phyloP scores from a whole-genome alignment of 2,113 vertebrate species.

The Erythrolamprus reginae region DNA sequence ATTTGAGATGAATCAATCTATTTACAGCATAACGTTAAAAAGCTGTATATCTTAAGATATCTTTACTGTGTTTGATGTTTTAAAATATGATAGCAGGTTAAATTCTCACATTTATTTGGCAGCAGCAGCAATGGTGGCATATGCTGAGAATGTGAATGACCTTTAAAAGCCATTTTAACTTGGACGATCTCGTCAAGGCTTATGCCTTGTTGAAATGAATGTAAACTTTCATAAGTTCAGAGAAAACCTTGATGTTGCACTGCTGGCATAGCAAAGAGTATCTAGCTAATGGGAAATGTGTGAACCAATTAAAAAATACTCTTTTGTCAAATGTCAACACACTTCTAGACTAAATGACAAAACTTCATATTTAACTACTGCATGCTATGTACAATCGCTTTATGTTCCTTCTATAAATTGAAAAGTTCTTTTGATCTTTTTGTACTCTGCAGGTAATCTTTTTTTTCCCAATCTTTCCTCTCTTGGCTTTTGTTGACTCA shows the following conservation, averaged over 20 bases:
- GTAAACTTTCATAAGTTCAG: background rate
- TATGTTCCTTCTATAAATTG: slow-evolving; percentile 17
- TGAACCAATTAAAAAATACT: background rate
- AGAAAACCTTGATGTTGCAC: background rate
- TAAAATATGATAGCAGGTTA: background rate
- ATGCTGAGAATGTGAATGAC: background rate
- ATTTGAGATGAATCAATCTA: background rate
- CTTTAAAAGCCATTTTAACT: background rate
- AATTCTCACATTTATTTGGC: background rate
- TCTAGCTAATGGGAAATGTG: background rate
- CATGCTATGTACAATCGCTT: background rate
- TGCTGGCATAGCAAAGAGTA: background rate
- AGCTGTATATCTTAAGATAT: background rate
- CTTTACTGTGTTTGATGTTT: background rate
- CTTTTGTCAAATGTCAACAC: slow-evolving; percentile 1
- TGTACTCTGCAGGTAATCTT: background rate
- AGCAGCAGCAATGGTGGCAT: background rate
- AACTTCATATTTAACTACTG: background rate
- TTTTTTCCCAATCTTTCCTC: background rate
- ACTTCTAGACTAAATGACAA: background rate
- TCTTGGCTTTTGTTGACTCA: background rate
- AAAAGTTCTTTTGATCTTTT: slow-evolving; percentile 18
- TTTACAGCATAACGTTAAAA: background rate
- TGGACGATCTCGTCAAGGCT: background rate
- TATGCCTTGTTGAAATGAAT: background rate